Conservation (phyloP, 2,113 vertebrate genomes). For the Labrus mixtus region DNA sequence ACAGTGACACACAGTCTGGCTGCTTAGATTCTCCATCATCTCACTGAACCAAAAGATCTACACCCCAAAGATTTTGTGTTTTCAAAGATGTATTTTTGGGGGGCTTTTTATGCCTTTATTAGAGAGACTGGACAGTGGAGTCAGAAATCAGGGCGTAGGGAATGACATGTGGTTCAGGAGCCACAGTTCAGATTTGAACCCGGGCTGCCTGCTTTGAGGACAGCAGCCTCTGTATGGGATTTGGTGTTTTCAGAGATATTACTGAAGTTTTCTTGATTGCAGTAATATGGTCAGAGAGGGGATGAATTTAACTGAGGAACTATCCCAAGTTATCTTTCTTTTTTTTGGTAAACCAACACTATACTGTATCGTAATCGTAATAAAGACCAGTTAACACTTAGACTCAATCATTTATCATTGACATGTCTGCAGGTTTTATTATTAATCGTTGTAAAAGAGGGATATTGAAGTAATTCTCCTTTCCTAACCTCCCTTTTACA, state of each 20-base stretch:
- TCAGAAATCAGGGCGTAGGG: no score
- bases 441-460: slow-evolving; percentile 18
- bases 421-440: slow-evolving; percentile 8
- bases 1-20: slow-evolving; percentile 30
- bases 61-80: slow-evolving; percentile 5
- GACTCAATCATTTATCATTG: slow-evolving; percentile 31
- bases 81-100: no score
- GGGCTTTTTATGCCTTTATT: no score
- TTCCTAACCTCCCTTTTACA: background rate
- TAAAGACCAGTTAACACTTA: slow-evolving; percentile 1
- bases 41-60: background rate
- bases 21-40: slow-evolving; percentile 23
- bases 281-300: slow-evolving; percentile 25
- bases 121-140: no score
- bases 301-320: slow-evolving; percentile 23
- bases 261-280: background rate
- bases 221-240: no score
- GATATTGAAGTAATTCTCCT: slow-evolving; percentile 2
- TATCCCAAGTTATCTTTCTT: slow-evolving; percentile 14
- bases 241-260: slow-evolving; percentile 1
- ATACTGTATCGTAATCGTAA: slow-evolving; percentile 1
- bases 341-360: background rate
- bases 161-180: no score
- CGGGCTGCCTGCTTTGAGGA: no score
- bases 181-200: no score